Base-by-base conservation (phyloP, 2,888 invertebrate genomes). In the Dorcus hopei region DNA sequence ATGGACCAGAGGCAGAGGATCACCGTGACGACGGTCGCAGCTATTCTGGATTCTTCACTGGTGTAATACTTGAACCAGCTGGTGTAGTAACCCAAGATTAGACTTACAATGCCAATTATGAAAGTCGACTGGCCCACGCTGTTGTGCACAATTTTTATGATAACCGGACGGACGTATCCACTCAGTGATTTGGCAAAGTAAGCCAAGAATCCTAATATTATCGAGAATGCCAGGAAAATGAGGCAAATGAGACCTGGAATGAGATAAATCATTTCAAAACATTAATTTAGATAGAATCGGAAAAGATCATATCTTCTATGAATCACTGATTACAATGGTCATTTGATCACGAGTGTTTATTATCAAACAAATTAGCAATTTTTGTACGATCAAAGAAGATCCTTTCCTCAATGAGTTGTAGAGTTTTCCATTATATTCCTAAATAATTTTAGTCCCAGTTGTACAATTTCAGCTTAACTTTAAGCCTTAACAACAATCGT, bases 121-220 rank as follows among this genome's bases (percentile, higher is more conserved):
- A 72, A 76, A 33, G 72, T 71, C n/a, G 70, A 42, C 6, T 75
- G 63, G 8, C 77, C 77, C 9, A 73, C 33, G 42, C 70, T 49
- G 57, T 77, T 76, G 62, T 77, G 77, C 2, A 68, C 52, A 5
- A 74, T 62, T 65, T 76, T 75, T 16, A 68, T 67, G 56, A 68
- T 67, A 14, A 74, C 67, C 9, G 72, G 70, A 14, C 67, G 65
- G 1, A 70, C 59, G 48, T 54, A 67, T 26, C 56, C 63, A 38
- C 65, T 67, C 38, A 74, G 52, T 52, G 68, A 54, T 40, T 66
- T 55, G 3, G 73, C 59, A 54, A 72, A 71, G 40, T 66, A 62
- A 0, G 72, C 70, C 19, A 68, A 61, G 5, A 72, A 38, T 9
- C 77, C 76, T 11, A 69, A 54, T 3, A 68, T 14, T 8, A 72